phyloP scores from a whole-genome alignment of 1,140 invertebrate genomes.

The Cheumatopsyche charites region DNA sequence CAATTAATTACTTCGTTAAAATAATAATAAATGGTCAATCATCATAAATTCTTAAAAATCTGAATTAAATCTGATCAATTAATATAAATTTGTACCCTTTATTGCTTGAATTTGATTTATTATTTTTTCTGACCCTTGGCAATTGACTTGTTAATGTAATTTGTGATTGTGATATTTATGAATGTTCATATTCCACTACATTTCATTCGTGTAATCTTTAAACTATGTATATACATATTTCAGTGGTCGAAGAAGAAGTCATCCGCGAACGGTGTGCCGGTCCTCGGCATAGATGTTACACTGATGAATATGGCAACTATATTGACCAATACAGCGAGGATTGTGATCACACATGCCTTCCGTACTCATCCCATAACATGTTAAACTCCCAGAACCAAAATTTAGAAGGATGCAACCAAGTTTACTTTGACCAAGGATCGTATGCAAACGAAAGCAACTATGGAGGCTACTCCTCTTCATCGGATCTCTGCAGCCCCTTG shows the following conservation, averaged over 20 bases:
- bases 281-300: constrained; percentile 55
- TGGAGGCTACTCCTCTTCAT: constrained; percentile 38
- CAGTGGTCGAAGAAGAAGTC: constrained; percentile 32
- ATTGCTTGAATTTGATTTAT: too few relatives aligned
- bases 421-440: constrained; percentile 16
- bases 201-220: too few relatives aligned
- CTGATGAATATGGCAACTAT: constrained; percentile 62
- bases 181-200: too few relatives aligned
- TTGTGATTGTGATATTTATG: too few relatives aligned
- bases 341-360: constrained; percentile 54
- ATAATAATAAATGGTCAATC: too few relatives aligned
- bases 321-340: constrained; percentile 53
- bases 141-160: too few relatives aligned
- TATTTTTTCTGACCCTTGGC: too few relatives aligned
- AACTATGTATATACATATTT: not conserved
- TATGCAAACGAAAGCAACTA: constrained; percentile 13
- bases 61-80: too few relatives aligned
- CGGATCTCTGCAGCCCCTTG: constrained; percentile 38
- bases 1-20: too few relatives aligned
- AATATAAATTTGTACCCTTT: too few relatives aligned
- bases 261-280: constrained; percentile 50
- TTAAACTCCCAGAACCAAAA: constrained; percentile 34
- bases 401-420: constrained; percentile 9
- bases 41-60: too few relatives aligned
- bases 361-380: constrained; percentile 39